These are phyloP conservation scores for Colius striatus DNA, from an alignment of 2,113 vertebrate genomes.

Conservation along the genomic window DNA sequence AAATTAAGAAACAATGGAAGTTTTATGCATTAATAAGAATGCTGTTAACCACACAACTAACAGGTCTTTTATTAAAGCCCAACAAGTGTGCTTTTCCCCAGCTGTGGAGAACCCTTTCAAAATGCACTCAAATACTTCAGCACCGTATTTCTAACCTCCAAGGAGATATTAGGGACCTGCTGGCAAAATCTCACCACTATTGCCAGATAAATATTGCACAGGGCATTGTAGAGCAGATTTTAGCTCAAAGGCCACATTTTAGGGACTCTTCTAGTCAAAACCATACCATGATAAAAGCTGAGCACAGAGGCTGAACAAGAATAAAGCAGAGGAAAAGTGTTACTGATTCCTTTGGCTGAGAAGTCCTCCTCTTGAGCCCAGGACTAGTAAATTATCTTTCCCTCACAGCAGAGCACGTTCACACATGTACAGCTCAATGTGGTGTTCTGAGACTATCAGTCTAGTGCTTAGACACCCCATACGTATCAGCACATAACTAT, in stretches of 20 bases:
- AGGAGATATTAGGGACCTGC: neutral
- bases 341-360: neutral
- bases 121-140: neutral
- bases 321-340: neutral
- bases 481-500: fast-evolving
- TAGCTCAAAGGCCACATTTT: neutral
- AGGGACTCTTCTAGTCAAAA: neutral
- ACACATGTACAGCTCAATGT: no score
- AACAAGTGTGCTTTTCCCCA: slow-evolving; percentile 3
- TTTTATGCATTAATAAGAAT: slow-evolving; percentile 28
- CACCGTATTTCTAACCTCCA: neutral
- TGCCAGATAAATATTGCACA: neutral
- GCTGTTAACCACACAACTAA: neutral
- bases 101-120: neutral
- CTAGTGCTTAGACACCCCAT: neutral
- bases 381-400: fast-evolving
- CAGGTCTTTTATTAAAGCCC: neutral
- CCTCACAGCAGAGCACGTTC: fast-evolving
- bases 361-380: neutral
- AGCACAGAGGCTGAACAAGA: neutral
- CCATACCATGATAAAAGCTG: neutral
- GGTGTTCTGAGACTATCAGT: neutral
- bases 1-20: slow-evolving; percentile 60
- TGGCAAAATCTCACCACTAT: neutral
- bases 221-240: neutral